Percentiles rank a stretch among this genome's conserved stretches.
Conservation (phyloP, 1,140 invertebrate species). For the Anoplolepis gracilipes region DNA sequence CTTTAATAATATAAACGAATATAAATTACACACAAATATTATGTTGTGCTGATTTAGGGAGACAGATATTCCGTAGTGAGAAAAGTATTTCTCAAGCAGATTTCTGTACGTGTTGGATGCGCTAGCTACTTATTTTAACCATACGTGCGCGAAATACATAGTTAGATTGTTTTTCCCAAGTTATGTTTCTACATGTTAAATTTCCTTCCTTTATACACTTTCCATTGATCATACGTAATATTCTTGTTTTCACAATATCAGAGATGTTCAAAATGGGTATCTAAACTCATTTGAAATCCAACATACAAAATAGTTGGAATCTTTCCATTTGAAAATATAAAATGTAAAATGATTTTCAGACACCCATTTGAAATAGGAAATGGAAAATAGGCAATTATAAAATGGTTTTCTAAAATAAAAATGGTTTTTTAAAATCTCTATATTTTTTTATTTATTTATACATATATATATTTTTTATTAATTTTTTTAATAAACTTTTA, state of each 20-base stretch:
- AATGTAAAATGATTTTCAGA: too few species aligned
- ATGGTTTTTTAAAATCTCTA: too few species aligned
- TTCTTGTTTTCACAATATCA: constrained; percentile 65
- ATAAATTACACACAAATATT: not conserved
- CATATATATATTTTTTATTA: too few species aligned
- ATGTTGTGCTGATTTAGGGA: not conserved
- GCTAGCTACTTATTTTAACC: constrained; percentile 63
- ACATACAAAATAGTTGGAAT: too few species aligned
- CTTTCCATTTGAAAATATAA: too few species aligned
- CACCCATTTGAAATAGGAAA: too few species aligned
- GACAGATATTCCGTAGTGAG: constrained; percentile 42
- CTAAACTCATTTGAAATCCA: too few species aligned
- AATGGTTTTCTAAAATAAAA: too few species aligned
- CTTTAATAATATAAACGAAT: not conserved
- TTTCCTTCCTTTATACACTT: constrained; percentile 4
- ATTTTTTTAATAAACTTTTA: too few species aligned
- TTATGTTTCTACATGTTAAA: constrained; percentile 70
- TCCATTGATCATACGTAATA: constrained; percentile 56
- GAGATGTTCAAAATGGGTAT: too few species aligned
- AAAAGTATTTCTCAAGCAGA: constrained; percentile 64
- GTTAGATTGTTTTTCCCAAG: constrained; percentile 74
- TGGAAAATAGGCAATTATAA: too few species aligned
- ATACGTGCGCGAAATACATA: constrained; percentile 67
- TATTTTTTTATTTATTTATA: too few species aligned
- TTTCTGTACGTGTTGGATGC: constrained; percentile 56